phyloP scores from a whole-genome alignment of 2,797 vertebrate species.

The Anabas testudineus region DNA sequence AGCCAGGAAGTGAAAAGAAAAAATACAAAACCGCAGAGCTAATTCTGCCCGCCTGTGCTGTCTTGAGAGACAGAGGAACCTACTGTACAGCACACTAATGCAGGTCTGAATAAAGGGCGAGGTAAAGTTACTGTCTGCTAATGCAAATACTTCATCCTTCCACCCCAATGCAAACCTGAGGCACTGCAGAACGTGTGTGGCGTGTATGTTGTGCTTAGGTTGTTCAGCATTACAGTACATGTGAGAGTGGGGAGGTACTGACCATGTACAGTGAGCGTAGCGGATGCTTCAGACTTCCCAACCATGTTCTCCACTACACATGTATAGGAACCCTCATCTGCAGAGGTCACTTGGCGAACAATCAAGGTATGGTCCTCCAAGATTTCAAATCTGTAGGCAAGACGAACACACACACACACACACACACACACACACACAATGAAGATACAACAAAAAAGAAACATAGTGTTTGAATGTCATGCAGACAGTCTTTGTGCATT shows the following conservation, averaged over 20 bases:
- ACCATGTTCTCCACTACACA: constrained; percentile 99
- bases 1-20: constrained; percentile 13
- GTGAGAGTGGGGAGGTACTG: constrained; percentile 63
- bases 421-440: no score
- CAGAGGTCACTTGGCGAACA: constrained; percentile 90
- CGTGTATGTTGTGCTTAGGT: neutral
- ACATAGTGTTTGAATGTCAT: constrained; percentile 26
- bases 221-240: constrained; percentile 15
- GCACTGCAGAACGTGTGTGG: constrained; percentile 21
- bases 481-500: constrained; percentile 52
- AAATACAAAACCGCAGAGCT: constrained; percentile 10
- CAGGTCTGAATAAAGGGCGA: constrained; percentile 27
- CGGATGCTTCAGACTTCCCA: constrained; percentile 95
- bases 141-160: constrained; percentile 23
- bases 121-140: constrained; percentile 39
- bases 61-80: constrained; percentile 22
- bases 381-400: constrained; percentile 90
- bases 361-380: constrained; percentile 96
- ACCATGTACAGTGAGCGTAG: constrained; percentile 96
- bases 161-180: constrained; percentile 26
- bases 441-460: constrained; percentile 50
- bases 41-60: constrained; percentile 7
- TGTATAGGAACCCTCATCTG: constrained; percentile 95
- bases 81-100: constrained; percentile 17
- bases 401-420: constrained; percentile 47